Evolutionary conservation across 2,113 vertebrate genomes (phyloP), one percentile per base, ranked within the genome.

Genomic region (Hoplias malabaricus): DNA sequence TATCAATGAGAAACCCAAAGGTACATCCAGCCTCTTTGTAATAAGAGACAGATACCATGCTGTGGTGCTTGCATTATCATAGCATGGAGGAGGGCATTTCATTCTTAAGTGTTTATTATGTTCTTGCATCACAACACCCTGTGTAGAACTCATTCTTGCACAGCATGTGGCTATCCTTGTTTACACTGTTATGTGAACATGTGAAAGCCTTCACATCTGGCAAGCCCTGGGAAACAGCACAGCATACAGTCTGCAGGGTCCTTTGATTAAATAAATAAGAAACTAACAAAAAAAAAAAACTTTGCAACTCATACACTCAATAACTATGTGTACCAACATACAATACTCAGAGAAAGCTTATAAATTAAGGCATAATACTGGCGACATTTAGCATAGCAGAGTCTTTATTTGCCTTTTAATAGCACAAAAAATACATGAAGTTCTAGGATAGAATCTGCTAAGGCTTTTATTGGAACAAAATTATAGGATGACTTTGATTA

Each of bases 1-100:
- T 80, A 80, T 77, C 68, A 72, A 73, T 80, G 27, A 76, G 46
- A 77, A 61, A 73, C 21, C 53, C 53, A 27, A 34, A 76, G 50
- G 36, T 53, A 14, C n/a, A 63, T 54, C 61, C 27, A 33, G 54
- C 13, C 1, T 21, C 59, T 72, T 16, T 46, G 33, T 36, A 67
- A n/a, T 53, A 61, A 29, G 43, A 80, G 48, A 38, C 29, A 50
- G 57, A 77, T 34, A 31, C 25, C 61, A 63, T 73, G 53, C 81
- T 68, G 77, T 43, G 73, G 33, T 31, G 33, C 33, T 62, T n/a
- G n/a, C n/a, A 36, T 33, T 62, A 59, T 31, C 33, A 63, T 65
- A 56, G 67, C 36, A 62, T 23, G 7, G 2, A 71, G 42, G 73
- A 50, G 9, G 16, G 12, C 42, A 57, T 69, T 67, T 68, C 19